Evolutionary conservation across 2,888 invertebrate species (phyloP).

Genomic region (Hemistola chrysoprasaria): DNA sequence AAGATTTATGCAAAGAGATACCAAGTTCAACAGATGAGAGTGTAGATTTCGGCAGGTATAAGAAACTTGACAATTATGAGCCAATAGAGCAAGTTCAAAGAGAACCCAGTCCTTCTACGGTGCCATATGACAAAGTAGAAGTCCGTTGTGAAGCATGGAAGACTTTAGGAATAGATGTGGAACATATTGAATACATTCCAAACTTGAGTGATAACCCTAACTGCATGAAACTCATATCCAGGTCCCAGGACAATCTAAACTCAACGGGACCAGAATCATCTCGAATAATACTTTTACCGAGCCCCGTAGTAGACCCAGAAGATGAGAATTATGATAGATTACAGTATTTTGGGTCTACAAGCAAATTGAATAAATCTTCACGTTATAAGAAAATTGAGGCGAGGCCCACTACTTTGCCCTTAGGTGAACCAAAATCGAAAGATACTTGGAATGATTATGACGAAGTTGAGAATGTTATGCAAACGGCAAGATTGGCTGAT

Average conservation of each 20-base stretch:
- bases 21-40: constrained; percentile 69
- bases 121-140: constrained; percentile 89
- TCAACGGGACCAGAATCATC: constrained; percentile 73
- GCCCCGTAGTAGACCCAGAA: constrained; percentile 71
- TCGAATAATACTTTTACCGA: constrained; percentile 79
- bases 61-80: constrained; percentile 77
- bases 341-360: constrained; percentile 90
- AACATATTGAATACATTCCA: constrained; percentile 85
- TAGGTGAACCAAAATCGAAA: constrained; percentile 67
- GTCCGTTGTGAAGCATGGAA: constrained; percentile 91
- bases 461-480: constrained; percentile 86
- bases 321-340: constrained; percentile 89
- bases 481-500: constrained; percentile 87
- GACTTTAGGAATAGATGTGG: constrained; percentile 88
- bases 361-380: constrained; percentile 84
- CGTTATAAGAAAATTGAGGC: constrained; percentile 87
- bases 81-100: constrained; percentile 75
- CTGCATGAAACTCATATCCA: constrained; percentile 74
- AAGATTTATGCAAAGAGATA: constrained; percentile 60
- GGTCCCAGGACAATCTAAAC: constrained; percentile 76
- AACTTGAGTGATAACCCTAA: constrained; percentile 72
- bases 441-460: constrained; percentile 89
- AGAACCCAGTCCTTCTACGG: constrained; percentile 64
- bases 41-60: constrained; percentile 76
- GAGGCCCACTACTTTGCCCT: constrained; percentile 78